Percentiles rank a stretch among this genome's conserved stretches.
Conservation (phyloP, 2,888 invertebrate species). For the Venusia cambrica region DNA sequence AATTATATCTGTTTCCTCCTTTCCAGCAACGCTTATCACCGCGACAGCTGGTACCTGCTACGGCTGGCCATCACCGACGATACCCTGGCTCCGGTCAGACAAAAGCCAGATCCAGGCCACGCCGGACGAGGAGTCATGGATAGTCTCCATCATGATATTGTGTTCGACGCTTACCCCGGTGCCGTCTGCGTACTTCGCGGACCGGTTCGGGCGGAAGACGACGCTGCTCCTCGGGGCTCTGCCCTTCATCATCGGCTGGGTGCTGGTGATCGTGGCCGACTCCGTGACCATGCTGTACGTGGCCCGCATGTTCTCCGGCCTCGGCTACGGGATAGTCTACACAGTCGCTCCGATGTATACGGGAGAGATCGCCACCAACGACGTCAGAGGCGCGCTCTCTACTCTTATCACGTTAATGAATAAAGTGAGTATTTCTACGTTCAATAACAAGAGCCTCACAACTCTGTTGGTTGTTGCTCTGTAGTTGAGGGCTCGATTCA, state of each 20-base stretch:
- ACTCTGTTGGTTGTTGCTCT: too few relatives aligned
- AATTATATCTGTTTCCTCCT: slow-evolving; percentile 30
- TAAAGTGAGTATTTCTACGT: slow-evolving; percentile 70
- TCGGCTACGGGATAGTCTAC: slow-evolving; percentile 83
- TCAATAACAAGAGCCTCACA: too few relatives aligned
- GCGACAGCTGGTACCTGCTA: slow-evolving; percentile 78
- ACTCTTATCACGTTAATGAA: slow-evolving; percentile 81
- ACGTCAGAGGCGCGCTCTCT: slow-evolving; percentile 83
- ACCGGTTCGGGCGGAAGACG: slow-evolving; percentile 84
- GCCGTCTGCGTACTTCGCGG: slow-evolving; percentile 82
- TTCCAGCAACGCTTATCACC: slow-evolving; percentile 78
- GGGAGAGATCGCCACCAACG: slow-evolving; percentile 82
- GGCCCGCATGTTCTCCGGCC: slow-evolving; percentile 82
- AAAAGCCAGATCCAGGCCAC: slow-evolving; percentile 74
- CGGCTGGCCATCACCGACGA: slow-evolving; percentile 83
- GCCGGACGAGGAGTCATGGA: slow-evolving; percentile 79
- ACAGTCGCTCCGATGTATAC: slow-evolving; percentile 83
- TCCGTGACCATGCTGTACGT: slow-evolving; percentile 80
- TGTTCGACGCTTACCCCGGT: slow-evolving; percentile 84
- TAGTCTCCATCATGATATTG: slow-evolving; percentile 83
- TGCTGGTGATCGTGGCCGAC: slow-evolving; percentile 81
- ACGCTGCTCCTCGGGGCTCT: slow-evolving; percentile 82
- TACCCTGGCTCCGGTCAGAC: slow-evolving; percentile 69
- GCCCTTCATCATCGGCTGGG: slow-evolving; percentile 83
- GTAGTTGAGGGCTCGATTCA: too few relatives aligned